These are phyloP conservation scores for Prietella phreatophila DNA, from an alignment of 2,113 vertebrate genomes.

Conservation along the genomic window DNA sequence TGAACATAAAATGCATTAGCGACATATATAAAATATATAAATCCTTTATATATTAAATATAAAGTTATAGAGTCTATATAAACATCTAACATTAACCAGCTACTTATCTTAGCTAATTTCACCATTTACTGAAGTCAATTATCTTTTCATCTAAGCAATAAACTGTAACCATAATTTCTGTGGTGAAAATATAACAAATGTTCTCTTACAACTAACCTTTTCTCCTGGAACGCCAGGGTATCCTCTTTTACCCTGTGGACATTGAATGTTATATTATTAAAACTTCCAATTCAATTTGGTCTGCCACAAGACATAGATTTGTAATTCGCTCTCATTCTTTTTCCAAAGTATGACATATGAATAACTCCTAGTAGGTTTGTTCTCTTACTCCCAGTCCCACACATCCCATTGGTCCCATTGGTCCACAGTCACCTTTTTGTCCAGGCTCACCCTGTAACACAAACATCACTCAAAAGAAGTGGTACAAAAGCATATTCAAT, in stretches of 20 bases:
- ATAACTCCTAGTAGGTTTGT: not conserved
- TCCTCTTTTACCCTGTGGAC: conserved; percentile 60
- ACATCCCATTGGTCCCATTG: conserved; percentile 55
- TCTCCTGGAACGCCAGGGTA: conserved; percentile 60
- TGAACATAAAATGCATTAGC: not conserved
- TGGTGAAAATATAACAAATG: not conserved
- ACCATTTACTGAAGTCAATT: no score
- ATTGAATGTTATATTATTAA: not conserved
- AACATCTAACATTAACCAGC: not conserved
- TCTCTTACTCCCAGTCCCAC: conserved; percentile 55
- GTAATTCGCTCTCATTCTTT: not conserved
- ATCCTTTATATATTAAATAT: not conserved
- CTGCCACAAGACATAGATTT: not conserved
- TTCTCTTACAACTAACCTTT: conserved; percentile 61
- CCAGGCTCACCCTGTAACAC: conserved; percentile 59
- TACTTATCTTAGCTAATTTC: not conserved
- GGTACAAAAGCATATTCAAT: not conserved
- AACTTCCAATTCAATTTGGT: not conserved
- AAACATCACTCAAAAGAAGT: not conserved
- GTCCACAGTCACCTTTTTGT: conserved; percentile 52
- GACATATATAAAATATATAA: not conserved
- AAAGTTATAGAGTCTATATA: not conserved
- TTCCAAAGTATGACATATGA: not conserved
- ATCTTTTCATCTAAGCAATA: not conserved
- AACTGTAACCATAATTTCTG: not conserved